phyloP scores from a whole-genome alignment of 1,140 invertebrate species.

The Diploscapter pachys region DNA sequence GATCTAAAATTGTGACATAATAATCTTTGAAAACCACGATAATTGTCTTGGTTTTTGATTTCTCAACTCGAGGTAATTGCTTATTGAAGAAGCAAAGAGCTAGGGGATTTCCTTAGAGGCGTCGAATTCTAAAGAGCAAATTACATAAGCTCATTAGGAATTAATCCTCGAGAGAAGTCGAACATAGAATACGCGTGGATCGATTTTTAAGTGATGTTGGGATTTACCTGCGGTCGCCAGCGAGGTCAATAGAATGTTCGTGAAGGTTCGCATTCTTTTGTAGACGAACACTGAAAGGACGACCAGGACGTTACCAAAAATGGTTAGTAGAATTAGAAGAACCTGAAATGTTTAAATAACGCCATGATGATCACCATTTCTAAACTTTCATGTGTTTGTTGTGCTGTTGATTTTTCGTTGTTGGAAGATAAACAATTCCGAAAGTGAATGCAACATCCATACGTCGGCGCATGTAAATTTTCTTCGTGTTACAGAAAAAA shows the following conservation, averaged over 20 bases:
- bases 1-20: slow-evolving; percentile 52
- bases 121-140: too few relatives aligned
- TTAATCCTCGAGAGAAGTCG: too few relatives aligned
- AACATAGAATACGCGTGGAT: neutral
- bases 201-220: neutral
- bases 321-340: slow-evolving; percentile 53
- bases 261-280: slow-evolving; percentile 59
- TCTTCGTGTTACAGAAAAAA: slow-evolving; percentile 17
- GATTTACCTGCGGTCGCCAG: slow-evolving; percentile 55
- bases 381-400: neutral
- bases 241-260: slow-evolving; percentile 57
- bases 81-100: too few relatives aligned
- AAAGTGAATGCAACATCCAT: slow-evolving; percentile 6
- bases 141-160: too few relatives aligned
- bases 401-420: neutral
- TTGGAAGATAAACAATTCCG: slow-evolving; percentile 13
- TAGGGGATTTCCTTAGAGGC: too few relatives aligned
- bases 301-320: slow-evolving; percentile 56
- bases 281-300: slow-evolving; percentile 58
- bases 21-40: too few relatives aligned
- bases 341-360: slow-evolving; percentile 47
- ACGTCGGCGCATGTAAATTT: slow-evolving; percentile 14
- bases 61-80: too few relatives aligned
- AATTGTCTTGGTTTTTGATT: too few relatives aligned
- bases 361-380: neutral